Conservation (phyloP, 1,140 invertebrate species). For the Rhagoletis pomonella region DNA sequence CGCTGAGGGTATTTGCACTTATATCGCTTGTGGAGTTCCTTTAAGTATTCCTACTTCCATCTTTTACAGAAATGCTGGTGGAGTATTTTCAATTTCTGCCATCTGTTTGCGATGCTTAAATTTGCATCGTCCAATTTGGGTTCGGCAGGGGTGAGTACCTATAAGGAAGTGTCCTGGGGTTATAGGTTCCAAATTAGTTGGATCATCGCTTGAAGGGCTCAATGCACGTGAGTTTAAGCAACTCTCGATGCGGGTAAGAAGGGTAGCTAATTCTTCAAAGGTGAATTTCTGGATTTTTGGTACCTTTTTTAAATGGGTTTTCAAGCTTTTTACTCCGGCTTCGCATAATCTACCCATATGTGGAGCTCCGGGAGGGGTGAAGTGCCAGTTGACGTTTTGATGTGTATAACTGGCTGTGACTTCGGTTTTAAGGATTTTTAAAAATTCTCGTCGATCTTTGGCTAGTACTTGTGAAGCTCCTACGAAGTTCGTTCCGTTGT, state of each 20-base stretch:
- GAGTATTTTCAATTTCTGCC: not conserved
- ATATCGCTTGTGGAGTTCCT: slow-evolving; percentile 44
- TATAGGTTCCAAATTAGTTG: slow-evolving; percentile 21
- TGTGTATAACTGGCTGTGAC: too few relatives aligned
- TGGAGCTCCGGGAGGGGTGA: too few relatives aligned
- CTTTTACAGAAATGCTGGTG: slow-evolving; percentile 45
- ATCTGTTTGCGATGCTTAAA: too few relatives aligned
- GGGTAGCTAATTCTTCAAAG: slow-evolving; percentile 39
- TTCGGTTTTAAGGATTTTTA: too few relatives aligned
- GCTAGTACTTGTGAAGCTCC: slow-evolving; percentile 56
- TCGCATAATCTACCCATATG: too few relatives aligned
- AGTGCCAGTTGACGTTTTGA: not conserved
- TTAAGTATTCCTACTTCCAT: slow-evolving; percentile 54
- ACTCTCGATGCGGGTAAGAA: slow-evolving; percentile 27
- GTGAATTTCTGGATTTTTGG: slow-evolving; percentile 11
- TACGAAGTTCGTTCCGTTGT: slow-evolving; percentile 70
- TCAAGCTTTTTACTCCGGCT: not conserved
- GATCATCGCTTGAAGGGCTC: slow-evolving; percentile 31
- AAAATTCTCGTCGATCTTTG: slow-evolving; percentile 5
- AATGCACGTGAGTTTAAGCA: slow-evolving; percentile 48
- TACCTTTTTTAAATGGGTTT: slow-evolving; percentile 32
- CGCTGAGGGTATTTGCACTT: slow-evolving; percentile 42
- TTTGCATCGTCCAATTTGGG: not conserved
- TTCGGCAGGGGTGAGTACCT: not conserved
- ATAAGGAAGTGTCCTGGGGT: slow-evolving; percentile 53